Conservation (phyloP, 2,888 invertebrate genomes). For the Agonopterix heracliana region DNA sequence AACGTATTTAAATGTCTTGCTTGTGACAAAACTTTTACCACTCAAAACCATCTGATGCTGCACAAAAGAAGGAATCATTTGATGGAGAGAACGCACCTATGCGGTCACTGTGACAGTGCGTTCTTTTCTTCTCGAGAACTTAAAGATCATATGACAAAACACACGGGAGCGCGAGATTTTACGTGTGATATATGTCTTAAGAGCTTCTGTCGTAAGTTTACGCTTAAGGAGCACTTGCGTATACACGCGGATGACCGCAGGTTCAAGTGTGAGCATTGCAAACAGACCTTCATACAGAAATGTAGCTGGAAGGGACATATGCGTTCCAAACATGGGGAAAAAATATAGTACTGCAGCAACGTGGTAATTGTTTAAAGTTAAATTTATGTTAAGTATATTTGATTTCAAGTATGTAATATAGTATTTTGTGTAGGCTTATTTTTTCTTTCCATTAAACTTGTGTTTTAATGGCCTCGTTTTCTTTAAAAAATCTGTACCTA, state of each 20-base stretch:
- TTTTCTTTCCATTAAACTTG: no score
- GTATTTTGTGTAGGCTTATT: no score
- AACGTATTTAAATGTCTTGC: conserved; percentile 40
- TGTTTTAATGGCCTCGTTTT: no score
- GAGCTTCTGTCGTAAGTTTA: background rate
- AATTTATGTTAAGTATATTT: no score
- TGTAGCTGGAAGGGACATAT: conserved; percentile 21
- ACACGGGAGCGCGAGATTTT: background rate
- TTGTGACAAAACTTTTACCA: conserved; percentile 42
- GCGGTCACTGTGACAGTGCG: background rate
- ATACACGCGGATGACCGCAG: conserved; percentile 28
- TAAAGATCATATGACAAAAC: background rate
- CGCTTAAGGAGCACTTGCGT: conserved; percentile 22
- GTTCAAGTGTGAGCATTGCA: conserved; percentile 22
- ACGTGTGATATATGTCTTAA: conserved; percentile 1
- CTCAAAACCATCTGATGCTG: conserved; percentile 29
- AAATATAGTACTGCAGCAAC: background rate
- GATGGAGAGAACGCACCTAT: background rate
- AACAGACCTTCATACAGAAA: conserved; percentile 22
- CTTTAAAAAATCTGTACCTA: no score
- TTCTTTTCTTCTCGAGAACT: background rate
- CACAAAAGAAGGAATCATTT: conserved; percentile 52
- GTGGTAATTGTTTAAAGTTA: background rate
- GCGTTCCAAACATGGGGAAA: conserved; percentile 15
- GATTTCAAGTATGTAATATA: no score